A percentile compares a stretch with the other conserved stretches of the same genome.
Conservation (phyloP, 1,140 invertebrate genomes). For the Drosophila pectinifera region DNA sequence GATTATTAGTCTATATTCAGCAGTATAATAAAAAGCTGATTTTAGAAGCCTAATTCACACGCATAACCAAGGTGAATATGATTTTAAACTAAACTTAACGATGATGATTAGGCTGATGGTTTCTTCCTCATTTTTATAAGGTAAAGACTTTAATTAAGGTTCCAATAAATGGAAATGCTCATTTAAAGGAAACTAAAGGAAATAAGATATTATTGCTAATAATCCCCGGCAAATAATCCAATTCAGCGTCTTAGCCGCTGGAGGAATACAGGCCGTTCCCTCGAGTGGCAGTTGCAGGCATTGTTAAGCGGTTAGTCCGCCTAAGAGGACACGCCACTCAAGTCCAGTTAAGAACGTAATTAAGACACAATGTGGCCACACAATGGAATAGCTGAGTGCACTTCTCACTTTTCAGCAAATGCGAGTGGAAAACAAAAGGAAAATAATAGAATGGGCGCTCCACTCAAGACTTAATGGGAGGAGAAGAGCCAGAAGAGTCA, state of each 20-base stretch:
- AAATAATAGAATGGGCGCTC: slow-evolving; percentile 44
- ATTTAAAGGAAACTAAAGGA: not conserved
- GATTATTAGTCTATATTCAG: not conserved
- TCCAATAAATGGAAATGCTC: not conserved
- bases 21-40: not conserved
- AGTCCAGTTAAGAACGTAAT: slow-evolving; percentile 72
- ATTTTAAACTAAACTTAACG: not conserved
- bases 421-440: slow-evolving; percentile 61
- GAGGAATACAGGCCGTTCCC: slow-evolving; percentile 6
- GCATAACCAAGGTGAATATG: no score
- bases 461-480: slow-evolving; percentile 52
- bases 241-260: slow-evolving; percentile 11
- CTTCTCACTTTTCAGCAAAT: slow-evolving; percentile 70
- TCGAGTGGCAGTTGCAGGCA: slow-evolving; percentile 47
- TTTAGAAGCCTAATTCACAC: no score
- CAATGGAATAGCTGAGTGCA: slow-evolving; percentile 65
- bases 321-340: slow-evolving; percentile 57
- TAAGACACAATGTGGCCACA: slow-evolving; percentile 74
- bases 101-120: no score
- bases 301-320: slow-evolving; percentile 57
- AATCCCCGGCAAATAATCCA: slow-evolving; percentile 30
- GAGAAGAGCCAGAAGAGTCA: slow-evolving; percentile 12
- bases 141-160: not conserved
- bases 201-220: slow-evolving; percentile 15
- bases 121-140: no score